Evolutionary conservation across 2,113 vertebrate species (phyloP), one percentile per base, ranked within the genome.

Genomic region (Hippoglossus stenolepis): DNA sequence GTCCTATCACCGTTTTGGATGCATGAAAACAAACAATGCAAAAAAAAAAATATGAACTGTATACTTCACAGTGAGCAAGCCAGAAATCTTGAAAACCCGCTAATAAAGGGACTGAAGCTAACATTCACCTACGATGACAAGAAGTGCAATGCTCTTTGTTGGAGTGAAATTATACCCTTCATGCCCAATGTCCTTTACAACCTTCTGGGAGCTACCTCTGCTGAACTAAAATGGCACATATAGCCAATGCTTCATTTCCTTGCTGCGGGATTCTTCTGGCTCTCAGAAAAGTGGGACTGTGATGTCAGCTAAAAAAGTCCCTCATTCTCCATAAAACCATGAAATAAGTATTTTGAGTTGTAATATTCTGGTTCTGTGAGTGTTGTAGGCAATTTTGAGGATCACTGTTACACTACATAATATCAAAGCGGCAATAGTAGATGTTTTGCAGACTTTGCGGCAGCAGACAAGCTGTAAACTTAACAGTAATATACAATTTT

Each of bases 401-500:
- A n/a, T 61, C 20, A 61, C 45, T 53, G 53, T 31, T 80, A 26
- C 51, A 70, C 56, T 23, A 43, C 3, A 20, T 43, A 43, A 73
- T 43, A 68, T 80, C 71, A 68, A 74, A 64, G 54, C 31, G 60
- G 17, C 35, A 71, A 57, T 74, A 15, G 60, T 54, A 21, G 53
- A 59, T 47, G 28, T 5, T 28, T 28, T 28, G 28, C 5, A 28
- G 28, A 28, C 4, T 28, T 28, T 2, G 28, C 28, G 28, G 28
- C 28, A 28, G 4, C 28, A 28, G 28, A 28, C 28, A 28, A 28
- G 28, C 28, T 28, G 28, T 28, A 28, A 28, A 28, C 5, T 28
- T 28, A 28, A 28, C 28, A 28, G 28, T 28, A 28, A 28, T 28
- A 28, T 28, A 28, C 28, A 28, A 5, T 28, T 28, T 28, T 28